Base-by-base conservation (phyloP, 2,113 vertebrate species). In the Lutjanus erythropterus region DNA sequence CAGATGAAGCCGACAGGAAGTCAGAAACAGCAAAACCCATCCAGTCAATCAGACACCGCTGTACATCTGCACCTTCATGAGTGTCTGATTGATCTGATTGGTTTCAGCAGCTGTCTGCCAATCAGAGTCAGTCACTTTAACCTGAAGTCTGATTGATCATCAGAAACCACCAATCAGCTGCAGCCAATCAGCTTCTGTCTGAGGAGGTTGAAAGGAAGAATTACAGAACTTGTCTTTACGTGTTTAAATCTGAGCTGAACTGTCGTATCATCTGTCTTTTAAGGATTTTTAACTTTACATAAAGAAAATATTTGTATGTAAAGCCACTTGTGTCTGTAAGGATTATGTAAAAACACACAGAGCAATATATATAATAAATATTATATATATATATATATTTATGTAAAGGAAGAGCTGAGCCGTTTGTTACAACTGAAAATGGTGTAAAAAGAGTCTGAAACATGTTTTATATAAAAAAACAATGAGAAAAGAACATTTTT, bases 381-480 rank as follows among this genome's bases (percentile, higher is more conserved):
- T n/a, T n/a, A 35, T 35, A 69, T 81, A 72, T 77, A 61, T 52
- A 67, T 23, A 37, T 41, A 69, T 84, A 81, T 81, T 76, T 78
- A 70, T 55, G 53, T 76, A 62, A 72, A 53, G n/a, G 46, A 64
- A 62, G 25, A 46, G 46, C 37, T 42, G 70, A 67, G 35, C 41
- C 9, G 46, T 39, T n/a, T n/a, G n/a, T n/a, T n/a, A n/a, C n/a
- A n/a, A n/a, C n/a, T n/a, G n/a, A n/a, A n/a, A n/a, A n/a, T n/a
- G n/a, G n/a, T n/a, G n/a, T n/a, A n/a, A n/a, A n/a, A n/a, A n/a
- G n/a, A n/a, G n/a, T n/a, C n/a, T n/a, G n/a, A n/a, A n/a, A n/a
- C n/a, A n/a, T n/a, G n/a, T n/a, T 76, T 74, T 52, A 41, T 41
- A 39, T 25, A 27, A 64, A 31, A 21, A 15, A 25, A 12, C 15